phyloP scores from a whole-genome alignment of 1,140 invertebrate genomes.

The Cydia amplana region DNA sequence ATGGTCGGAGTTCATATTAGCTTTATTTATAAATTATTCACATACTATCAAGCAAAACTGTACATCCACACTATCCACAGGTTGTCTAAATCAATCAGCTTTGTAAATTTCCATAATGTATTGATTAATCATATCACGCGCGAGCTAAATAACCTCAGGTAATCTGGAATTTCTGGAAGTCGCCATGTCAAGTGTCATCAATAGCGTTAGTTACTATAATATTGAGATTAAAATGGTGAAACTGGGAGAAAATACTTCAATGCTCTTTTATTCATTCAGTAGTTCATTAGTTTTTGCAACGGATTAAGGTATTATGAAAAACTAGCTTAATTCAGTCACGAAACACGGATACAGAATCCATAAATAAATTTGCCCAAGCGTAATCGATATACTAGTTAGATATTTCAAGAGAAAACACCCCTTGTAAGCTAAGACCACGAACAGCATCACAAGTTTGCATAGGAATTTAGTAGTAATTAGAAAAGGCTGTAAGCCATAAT shows the following conservation, averaged over 20 bases:
- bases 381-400: neutral
- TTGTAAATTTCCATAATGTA: slow-evolving; percentile 13
- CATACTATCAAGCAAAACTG: too few species aligned
- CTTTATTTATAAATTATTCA: too few species aligned
- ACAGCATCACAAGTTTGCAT: neutral
- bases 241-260: too few species aligned
- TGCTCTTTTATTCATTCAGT: too few species aligned
- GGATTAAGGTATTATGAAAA: too few species aligned
- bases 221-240: neutral
- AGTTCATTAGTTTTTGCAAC: too few species aligned
- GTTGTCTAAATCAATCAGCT: neutral
- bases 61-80: neutral
- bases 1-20: too few species aligned
- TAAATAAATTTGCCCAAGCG: neutral
- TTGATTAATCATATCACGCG: slow-evolving; percentile 6
- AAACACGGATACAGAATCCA: too few species aligned
- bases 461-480: neutral
- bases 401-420: slow-evolving; percentile 10
- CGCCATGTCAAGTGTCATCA: slow-evolving; percentile 6
- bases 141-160: slow-evolving; percentile 11
- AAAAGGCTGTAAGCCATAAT: neutral
- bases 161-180: neutral
- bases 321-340: too few species aligned
- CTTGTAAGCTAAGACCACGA: neutral
- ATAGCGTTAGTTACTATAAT: too few species aligned